Evolutionary conservation across 2,113 vertebrate species (phyloP).

Genomic region (Paracanthobrama guichenoti): DNA sequence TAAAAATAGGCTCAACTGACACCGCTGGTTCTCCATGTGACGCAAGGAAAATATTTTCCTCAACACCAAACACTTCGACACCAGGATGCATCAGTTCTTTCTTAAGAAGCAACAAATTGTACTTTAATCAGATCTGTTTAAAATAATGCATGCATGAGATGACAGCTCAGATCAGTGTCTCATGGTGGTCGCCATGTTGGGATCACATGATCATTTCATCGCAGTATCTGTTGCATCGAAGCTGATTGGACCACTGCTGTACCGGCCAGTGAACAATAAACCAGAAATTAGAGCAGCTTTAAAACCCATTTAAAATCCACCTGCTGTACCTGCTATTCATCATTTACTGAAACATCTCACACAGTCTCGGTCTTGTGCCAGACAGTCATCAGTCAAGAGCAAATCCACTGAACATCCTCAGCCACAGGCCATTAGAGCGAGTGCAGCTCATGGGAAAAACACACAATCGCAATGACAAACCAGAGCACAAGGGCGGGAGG

Average conservation of each 20-base stretch:
- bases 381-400: background rate
- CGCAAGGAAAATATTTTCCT: background rate
- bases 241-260: background rate
- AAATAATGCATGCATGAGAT: background rate
- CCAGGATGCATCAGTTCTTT: background rate
- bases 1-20: conserved; percentile 48
- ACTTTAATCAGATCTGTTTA: background rate
- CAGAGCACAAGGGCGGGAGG: background rate
- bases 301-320: background rate
- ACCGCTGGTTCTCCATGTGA: conserved; percentile 32
- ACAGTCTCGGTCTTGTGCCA: background rate
- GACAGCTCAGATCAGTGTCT: background rate
- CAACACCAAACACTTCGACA: background rate
- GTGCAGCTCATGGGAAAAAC: background rate
- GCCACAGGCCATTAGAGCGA: background rate
- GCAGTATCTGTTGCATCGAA: too few species aligned
- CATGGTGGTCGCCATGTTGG: background rate
- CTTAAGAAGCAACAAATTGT: background rate
- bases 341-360: background rate
- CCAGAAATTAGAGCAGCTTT: background rate
- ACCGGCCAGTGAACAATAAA: background rate
- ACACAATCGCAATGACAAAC: background rate
- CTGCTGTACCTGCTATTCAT: background rate
- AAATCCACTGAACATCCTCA: background rate
- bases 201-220: background rate